Percentiles rank a stretch among this genome's conserved stretches.
Conservation (phyloP, 2,888 invertebrate species). For the Phrixothrix hirtus region DNA sequence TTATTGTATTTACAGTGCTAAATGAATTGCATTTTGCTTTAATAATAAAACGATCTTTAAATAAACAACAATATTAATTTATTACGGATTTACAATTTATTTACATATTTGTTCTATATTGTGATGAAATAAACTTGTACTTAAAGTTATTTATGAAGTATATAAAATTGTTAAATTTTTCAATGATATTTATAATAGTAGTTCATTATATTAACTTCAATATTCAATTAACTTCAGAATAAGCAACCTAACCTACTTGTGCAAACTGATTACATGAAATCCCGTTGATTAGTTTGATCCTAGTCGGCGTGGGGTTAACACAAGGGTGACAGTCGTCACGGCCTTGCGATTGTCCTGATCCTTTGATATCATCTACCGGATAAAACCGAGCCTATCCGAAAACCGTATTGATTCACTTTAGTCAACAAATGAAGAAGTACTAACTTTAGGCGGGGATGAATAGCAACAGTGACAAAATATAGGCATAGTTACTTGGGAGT, state of each 20-base stretch:
- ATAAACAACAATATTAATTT: too few species aligned
- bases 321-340: conserved; percentile 51
- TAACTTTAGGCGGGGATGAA: conserved; percentile 40
- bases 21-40: too few species aligned
- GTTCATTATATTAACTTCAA: conserved; percentile 20
- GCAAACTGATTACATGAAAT: conserved; percentile 33
- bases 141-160: too few species aligned
- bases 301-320: conserved; percentile 46
- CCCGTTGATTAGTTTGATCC: conserved; percentile 48
- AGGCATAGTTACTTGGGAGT: conserved; percentile 13
- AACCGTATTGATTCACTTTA: conserved; percentile 49
- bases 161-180: too few species aligned
- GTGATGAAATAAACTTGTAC: too few species aligned
- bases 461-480: conserved; percentile 43
- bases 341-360: conserved; percentile 49
- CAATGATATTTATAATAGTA: neutral
- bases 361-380: conserved; percentile 46
- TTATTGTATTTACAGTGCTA: too few species aligned
- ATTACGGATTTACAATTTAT: too few species aligned
- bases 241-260: conserved; percentile 34
- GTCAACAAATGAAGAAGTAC: conserved; percentile 54
- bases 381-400: conserved; percentile 45
- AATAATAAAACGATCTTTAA: too few species aligned
- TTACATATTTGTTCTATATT: too few species aligned
- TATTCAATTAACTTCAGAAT: conserved; percentile 29